Evolutionary conservation across 2,797 vertebrate genomes (phyloP).

Genomic region (Crax fasciolata): DNA sequence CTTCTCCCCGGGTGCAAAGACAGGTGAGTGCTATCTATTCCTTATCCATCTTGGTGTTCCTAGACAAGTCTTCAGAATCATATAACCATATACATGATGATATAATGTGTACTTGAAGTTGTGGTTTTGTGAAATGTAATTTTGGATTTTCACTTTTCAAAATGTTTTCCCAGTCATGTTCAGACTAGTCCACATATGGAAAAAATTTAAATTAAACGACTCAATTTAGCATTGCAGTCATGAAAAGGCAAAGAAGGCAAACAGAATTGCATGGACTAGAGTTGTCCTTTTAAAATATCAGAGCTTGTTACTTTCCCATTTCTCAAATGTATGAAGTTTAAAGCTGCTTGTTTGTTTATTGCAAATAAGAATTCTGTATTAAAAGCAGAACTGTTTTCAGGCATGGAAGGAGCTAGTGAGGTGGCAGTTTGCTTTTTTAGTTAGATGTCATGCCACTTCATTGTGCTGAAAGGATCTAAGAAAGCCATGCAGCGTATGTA

Average conservation of each 20-base stretch:
- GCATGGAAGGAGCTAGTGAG: not conserved
- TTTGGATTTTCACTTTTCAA: not conserved
- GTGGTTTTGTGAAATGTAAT: not conserved
- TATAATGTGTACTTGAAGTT: not conserved
- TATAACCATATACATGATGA: rapidly evolving
- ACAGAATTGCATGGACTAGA: not conserved
- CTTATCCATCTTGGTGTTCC: not conserved
- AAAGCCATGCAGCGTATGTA: not conserved
- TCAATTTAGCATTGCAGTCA: not conserved
- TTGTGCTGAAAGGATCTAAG: not conserved
- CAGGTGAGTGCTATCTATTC: slow-evolving; percentile 85
- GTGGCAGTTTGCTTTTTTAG: not conserved
- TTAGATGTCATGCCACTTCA: not conserved
- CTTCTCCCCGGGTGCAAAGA: slow-evolving; percentile 97
- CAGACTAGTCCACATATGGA: not conserved
- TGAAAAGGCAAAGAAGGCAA: not conserved
- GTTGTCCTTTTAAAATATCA: not conserved
- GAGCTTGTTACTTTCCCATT: not conserved
- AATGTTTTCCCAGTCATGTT: not conserved
- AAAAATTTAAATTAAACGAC: not conserved
- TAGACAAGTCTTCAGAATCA: not conserved
- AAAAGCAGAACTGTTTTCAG: not conserved
- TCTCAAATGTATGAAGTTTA: not conserved
- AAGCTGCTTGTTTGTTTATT: not conserved
- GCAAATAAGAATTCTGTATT: not conserved